Evolutionary conservation across 2,113 vertebrate species (phyloP).

Genomic region (Pandion haliaetus): DNA sequence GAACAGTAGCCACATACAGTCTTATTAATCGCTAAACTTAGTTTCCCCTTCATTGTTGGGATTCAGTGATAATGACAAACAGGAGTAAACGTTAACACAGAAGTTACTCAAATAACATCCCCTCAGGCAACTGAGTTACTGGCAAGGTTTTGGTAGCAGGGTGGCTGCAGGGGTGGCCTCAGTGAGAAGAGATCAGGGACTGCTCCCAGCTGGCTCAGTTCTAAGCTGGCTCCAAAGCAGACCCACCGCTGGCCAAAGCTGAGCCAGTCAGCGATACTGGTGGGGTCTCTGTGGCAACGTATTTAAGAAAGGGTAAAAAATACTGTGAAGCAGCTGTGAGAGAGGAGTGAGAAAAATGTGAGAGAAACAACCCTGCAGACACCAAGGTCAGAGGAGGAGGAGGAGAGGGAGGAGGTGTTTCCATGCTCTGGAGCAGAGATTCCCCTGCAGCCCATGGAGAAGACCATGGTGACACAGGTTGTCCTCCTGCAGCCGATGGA

Average conservation of each 20-base stretch:
- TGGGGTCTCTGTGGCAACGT: rapidly evolving
- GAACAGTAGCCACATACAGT: background rate
- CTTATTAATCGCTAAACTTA: background rate
- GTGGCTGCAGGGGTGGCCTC: background rate
- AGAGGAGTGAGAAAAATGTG: background rate
- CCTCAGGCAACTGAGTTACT: background rate
- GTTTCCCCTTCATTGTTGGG: background rate
- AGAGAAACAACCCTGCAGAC: background rate
- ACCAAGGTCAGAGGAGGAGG: background rate
- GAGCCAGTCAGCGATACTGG: rapidly evolving
- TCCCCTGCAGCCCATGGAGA: background rate
- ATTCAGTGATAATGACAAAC: background rate
- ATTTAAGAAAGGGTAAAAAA: background rate
- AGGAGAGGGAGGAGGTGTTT: background rate
- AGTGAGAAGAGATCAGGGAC: background rate
- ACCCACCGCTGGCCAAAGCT: background rate
- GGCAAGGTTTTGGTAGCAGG: background rate
- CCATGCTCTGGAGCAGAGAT: background rate
- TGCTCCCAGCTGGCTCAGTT: background rate
- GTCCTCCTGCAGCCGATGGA: background rate
- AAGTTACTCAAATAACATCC: background rate
- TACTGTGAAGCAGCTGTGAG: background rate
- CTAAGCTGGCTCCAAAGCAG: background rate
- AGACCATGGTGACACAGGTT: background rate
- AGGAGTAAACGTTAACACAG: background rate